phyloP scores from a whole-genome alignment of 2,113 vertebrate genomes.

The Leuciscus idus region DNA sequence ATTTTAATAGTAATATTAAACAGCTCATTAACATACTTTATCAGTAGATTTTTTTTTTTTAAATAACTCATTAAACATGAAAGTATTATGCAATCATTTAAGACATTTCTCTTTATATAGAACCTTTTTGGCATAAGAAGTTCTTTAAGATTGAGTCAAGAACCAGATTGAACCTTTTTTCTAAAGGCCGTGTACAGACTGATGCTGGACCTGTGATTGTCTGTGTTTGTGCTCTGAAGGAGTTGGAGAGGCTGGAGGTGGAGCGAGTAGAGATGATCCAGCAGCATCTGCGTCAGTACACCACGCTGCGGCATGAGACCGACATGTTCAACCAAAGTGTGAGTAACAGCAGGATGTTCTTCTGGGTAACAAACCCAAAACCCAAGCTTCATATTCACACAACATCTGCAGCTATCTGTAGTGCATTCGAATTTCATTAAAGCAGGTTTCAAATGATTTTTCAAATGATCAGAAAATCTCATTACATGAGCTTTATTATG shows the following conservation, averaged over 20 bases:
- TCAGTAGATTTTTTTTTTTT: no score
- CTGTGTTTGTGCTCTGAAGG: constrained; percentile 71
- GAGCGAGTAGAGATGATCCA: constrained; percentile 96
- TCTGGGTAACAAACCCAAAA: background rate
- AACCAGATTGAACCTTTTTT: no score
- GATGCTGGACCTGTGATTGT: background rate
- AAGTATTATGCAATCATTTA: no score
- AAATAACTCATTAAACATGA: no score
- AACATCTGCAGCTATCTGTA: background rate
- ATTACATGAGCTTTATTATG: background rate
- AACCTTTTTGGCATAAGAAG: no score
- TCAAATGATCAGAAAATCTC: background rate
- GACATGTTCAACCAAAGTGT: constrained; percentile 99
- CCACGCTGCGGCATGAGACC: constrained; percentile 92
- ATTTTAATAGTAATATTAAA: no score
- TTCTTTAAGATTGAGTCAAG: no score
- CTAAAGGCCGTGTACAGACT: background rate
- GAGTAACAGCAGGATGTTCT: constrained; percentile 70
- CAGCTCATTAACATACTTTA: no score
- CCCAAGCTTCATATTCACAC: background rate
- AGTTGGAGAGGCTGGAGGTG: constrained; percentile 94
- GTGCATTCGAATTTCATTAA: background rate
- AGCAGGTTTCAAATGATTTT: background rate
- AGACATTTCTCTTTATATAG: no score
- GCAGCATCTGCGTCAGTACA: constrained; percentile 94